Evolutionary conservation across 1,140 invertebrate species (phyloP).

Genomic region (Drosophila melanica): DNA sequence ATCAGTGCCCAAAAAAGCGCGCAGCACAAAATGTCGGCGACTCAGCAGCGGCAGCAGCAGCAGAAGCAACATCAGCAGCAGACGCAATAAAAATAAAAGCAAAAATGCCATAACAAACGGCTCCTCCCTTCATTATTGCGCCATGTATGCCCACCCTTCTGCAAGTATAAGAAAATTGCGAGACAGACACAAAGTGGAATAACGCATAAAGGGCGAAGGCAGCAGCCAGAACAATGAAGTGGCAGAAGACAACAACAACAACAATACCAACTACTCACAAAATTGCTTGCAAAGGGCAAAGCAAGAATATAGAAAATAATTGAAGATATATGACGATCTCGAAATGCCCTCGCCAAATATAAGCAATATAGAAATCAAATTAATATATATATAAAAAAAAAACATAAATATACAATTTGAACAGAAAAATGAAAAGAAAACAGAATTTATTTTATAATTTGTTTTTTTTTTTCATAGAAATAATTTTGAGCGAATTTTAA

Average conservation of each 20-base stretch:
- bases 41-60: conserved; percentile 40
- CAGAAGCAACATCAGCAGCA: conserved; percentile 23
- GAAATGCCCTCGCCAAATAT: conserved; percentile 7
- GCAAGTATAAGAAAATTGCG: conserved; percentile 69
- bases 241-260: conserved; percentile 28
- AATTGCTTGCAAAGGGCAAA: conserved; percentile 3
- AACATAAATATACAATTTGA: neutral
- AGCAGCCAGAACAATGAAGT: conserved; percentile 60
- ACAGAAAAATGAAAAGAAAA: no score
- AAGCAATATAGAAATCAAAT: neutral
- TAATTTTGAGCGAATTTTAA: no score
- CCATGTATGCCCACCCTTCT: conserved; percentile 21
- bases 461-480: neutral
- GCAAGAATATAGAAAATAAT: neutral
- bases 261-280: neutral
- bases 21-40: conserved; percentile 70
- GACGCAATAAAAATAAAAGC: conserved; percentile 76
- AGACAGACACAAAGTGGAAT: conserved; percentile 69
- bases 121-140: conserved; percentile 16
- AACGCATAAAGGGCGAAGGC: conserved; percentile 69
- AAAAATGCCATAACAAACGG: conserved; percentile 32
- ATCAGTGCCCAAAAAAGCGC: conserved; percentile 57
- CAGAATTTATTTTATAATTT: neutral
- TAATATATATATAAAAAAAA: neutral
- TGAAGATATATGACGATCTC: conserved; percentile 1